Conservation (phyloP, 2,888 invertebrate genomes). For the Polyploca ridens region DNA sequence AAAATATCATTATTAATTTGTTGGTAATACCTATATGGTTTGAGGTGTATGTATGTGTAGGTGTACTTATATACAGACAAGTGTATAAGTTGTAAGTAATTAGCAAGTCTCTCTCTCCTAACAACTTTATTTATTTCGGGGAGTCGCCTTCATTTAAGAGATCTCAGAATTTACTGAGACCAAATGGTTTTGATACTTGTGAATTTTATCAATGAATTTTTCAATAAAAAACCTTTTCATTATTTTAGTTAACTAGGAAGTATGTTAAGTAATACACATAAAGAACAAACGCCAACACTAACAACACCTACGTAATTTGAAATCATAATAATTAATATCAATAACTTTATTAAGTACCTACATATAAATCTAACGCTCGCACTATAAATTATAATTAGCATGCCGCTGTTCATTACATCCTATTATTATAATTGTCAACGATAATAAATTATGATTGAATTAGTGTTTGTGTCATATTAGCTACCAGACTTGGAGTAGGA, state of each 20-base stretch:
- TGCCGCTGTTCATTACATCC: not conserved
- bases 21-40: not conserved
- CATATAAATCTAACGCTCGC: not conserved
- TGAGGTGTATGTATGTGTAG: not conserved
- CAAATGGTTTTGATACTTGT: constrained; percentile 54
- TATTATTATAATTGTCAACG: constrained; percentile 2
- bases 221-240: no score
- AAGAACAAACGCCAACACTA: no score
- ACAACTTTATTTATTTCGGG: constrained; percentile 77
- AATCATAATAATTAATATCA: not conserved
- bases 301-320: no score
- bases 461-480: not conserved
- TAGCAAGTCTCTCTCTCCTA: constrained; percentile 65
- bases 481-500: not conserved
- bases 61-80: constrained; percentile 11
- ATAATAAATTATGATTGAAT: constrained; percentile 1
- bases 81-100: constrained; percentile 59
- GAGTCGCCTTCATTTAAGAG: constrained; percentile 72
- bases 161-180: constrained; percentile 37
- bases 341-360: not conserved
- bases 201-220: not conserved
- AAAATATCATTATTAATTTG: not conserved
- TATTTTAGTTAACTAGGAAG: no score
- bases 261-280: no score
- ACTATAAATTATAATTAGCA: not conserved